Conservation (phyloP, 1,140 invertebrate species). For the Capitella teleta region DNA sequence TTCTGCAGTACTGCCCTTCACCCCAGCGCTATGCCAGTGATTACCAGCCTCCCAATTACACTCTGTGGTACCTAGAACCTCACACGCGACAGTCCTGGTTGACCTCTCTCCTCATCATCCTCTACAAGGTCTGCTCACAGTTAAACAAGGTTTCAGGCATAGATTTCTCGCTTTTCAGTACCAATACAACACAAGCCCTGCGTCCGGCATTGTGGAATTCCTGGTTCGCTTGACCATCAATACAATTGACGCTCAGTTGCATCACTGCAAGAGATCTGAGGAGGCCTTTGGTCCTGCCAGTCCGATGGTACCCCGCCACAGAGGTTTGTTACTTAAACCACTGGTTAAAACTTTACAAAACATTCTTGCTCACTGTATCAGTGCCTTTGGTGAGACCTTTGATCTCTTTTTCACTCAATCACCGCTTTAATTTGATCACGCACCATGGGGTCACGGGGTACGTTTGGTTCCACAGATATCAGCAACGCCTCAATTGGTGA, state of each 20-base stretch:
- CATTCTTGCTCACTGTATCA: background rate
- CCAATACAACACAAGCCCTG: constrained; percentile 71
- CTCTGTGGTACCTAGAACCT: constrained; percentile 74
- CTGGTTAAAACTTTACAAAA: background rate
- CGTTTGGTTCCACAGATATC: constrained; percentile 26
- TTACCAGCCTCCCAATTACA: constrained; percentile 56
- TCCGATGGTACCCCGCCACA: constrained; percentile 53
- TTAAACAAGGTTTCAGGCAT: no score
- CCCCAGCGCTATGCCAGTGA: constrained; percentile 53
- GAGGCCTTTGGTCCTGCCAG: constrained; percentile 46
- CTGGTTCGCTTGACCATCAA: constrained; percentile 86
- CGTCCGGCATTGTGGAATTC: constrained; percentile 65
- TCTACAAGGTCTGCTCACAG: constrained; percentile 86
- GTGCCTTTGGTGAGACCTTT: no score
- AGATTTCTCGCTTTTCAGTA: constrained; percentile 59
- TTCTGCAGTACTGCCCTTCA: constrained; percentile 79
- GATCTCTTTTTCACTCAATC: no score
- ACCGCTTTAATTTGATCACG: no score
- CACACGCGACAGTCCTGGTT: constrained; percentile 82
- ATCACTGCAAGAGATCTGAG: constrained; percentile 47
- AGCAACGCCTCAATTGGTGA: constrained; percentile 40
- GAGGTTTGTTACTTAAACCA: constrained; percentile 50
- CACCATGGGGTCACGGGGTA: no score
- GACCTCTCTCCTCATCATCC: constrained; percentile 78
- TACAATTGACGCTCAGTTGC: constrained; percentile 76